phyloP scores from a whole-genome alignment of 2,888 invertebrate species.

The Dendrolimus houi region DNA sequence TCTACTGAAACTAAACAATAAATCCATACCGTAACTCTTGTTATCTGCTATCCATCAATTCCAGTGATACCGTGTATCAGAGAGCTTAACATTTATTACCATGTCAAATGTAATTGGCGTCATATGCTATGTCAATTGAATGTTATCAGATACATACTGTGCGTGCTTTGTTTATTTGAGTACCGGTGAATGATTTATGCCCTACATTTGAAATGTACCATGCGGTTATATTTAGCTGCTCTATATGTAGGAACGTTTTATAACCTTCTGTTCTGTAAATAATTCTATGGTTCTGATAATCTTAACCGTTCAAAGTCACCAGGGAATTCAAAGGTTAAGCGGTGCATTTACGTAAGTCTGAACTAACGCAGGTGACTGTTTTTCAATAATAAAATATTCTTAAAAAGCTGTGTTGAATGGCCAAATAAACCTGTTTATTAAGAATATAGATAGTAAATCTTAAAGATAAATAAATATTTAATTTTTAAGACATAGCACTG shows the following conservation, averaged over 20 bases:
- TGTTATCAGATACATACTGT: constrained; percentile 1
- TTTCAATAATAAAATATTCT: no score
- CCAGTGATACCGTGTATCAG: neutral
- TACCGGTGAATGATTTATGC: constrained; percentile 6
- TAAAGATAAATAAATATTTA: no score
- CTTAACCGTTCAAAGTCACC: no score
- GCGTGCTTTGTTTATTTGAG: constrained; percentile 6
- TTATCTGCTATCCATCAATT: neutral
- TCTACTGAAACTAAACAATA: neutral
- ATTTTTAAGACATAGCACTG: no score
- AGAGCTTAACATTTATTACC: constrained; percentile 8
- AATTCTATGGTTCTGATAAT: neutral
- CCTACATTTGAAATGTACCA: neutral
- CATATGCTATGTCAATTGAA: constrained; percentile 2
- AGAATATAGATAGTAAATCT: no score
- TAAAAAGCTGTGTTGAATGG: no score
- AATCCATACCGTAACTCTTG: neutral
- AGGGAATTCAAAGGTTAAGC: no score
- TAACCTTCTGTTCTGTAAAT: neutral
- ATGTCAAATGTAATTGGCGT: constrained; percentile 4
- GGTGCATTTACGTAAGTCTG: no score
- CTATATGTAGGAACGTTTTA: neutral
- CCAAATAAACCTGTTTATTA: no score
- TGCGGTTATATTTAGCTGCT: neutral
- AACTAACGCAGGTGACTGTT: no score